A percentile compares a stretch with the other conserved stretches of the same genome.
Conservation (phyloP, 1,140 invertebrate species). For the Pseudoatta argentina region DNA sequence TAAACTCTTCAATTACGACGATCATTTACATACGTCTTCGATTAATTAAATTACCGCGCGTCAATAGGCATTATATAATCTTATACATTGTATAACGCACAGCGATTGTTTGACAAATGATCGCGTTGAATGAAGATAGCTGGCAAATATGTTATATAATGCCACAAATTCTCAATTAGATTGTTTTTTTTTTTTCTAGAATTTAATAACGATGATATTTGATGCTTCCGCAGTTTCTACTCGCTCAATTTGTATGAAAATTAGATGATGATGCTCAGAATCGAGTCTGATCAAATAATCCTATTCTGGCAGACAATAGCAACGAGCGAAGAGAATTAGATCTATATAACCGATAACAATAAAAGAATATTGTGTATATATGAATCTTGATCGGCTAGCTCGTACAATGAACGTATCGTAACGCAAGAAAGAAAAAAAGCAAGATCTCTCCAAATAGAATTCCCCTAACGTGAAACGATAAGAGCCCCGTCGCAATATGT, state of each 20-base stretch:
- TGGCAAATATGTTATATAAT: slow-evolving; percentile 8
- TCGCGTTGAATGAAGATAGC: not conserved
- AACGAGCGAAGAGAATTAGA: slow-evolving; percentile 31
- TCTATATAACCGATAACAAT: slow-evolving; percentile 62
- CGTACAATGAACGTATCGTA: slow-evolving; percentile 14
- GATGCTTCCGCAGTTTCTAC: not conserved
- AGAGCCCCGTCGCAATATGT: slow-evolving; percentile 54
- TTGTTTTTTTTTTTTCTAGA: not conserved
- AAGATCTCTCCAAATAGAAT: slow-evolving; percentile 43
- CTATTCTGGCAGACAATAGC: slow-evolving; percentile 8
- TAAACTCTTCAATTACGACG: not conserved
- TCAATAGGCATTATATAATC: slow-evolving; percentile 13
- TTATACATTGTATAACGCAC: not conserved
- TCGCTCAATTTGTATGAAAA: slow-evolving; percentile 13
- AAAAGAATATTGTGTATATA: slow-evolving; percentile 5
- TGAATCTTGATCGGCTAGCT: slow-evolving; percentile 50
- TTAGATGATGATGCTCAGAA: not conserved
- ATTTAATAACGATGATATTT: not conserved
- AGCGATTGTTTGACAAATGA: not conserved
- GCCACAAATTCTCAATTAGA: not conserved
- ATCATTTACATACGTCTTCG: slow-evolving; percentile 21
- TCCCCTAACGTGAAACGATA: slow-evolving; percentile 47
- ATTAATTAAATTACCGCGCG: not conserved
- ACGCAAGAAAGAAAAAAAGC: slow-evolving; percentile 14
- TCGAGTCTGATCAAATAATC: not conserved